Evolutionary conservation across 2,888 invertebrate species (phyloP).

Genomic region (Poecilobothrus nobilitatus): DNA sequence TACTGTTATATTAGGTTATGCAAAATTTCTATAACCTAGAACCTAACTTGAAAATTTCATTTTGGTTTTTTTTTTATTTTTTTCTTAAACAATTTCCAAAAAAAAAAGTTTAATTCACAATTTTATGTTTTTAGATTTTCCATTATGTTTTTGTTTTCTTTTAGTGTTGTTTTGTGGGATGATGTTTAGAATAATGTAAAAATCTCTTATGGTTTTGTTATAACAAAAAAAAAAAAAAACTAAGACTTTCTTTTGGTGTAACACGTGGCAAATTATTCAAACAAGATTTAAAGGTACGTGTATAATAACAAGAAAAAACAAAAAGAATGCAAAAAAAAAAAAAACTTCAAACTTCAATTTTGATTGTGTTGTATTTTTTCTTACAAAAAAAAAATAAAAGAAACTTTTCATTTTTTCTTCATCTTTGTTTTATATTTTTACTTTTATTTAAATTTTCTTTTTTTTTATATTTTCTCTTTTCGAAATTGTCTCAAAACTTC

Average conservation of each 20-base stretch:
- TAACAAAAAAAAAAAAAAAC: no score
- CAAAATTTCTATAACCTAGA: background rate
- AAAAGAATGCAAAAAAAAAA: no score
- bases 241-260: background rate
- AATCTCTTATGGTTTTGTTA: no score
- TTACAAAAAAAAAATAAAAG: no score
- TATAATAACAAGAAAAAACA: background rate
- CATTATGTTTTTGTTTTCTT: no score
- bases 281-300: background rate
- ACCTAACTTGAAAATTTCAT: background rate
- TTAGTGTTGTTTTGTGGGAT: no score
- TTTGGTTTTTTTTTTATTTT: no score
- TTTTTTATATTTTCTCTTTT: background rate
- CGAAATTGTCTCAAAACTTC: no score
- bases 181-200: no score
- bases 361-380: no score
- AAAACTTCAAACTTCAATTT: no score
- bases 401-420: background rate
- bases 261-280: conserved; percentile 6
- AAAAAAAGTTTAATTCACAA: background rate
- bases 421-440: background rate
- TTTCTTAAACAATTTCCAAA: background rate
- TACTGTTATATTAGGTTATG: background rate
- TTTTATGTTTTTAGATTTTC: background rate
- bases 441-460: background rate